Percentiles rank a stretch among this genome's conserved stretches.
Evolutionary conservation across 2,888 invertebrate species (phyloP).

Genomic region (Brachynemurus nebulosus): DNA sequence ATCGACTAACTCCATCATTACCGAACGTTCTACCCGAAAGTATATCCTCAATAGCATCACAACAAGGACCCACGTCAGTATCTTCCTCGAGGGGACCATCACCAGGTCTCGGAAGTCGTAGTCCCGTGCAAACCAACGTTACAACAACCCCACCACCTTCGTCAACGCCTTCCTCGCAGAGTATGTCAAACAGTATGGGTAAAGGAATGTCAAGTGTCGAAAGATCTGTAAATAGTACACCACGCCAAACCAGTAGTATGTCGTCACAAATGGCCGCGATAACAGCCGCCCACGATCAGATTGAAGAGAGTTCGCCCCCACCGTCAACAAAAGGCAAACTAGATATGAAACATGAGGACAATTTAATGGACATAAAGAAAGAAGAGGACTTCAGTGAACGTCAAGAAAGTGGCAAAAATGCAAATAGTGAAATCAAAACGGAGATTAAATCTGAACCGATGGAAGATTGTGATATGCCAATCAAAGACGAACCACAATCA

Average conservation of each 20-base stretch:
- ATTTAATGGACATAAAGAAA: slow-evolving; percentile 44
- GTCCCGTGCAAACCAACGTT: slow-evolving; percentile 20
- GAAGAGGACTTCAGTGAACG: slow-evolving; percentile 38
- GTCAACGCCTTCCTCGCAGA: slow-evolving; percentile 28
- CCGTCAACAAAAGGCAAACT: slow-evolving; percentile 47
- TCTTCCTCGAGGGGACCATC: slow-evolving; percentile 44
- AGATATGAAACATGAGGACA: slow-evolving; percentile 51
- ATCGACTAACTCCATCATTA: slow-evolving; percentile 28
- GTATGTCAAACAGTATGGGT: slow-evolving; percentile 33
- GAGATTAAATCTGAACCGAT: slow-evolving; percentile 37
- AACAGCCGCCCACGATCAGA: slow-evolving; percentile 50
- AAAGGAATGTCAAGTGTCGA: slow-evolving; percentile 40
- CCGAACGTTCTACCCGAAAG: slow-evolving; percentile 37
- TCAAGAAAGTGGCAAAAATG: slow-evolving; percentile 47
- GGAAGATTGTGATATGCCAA: slow-evolving; percentile 29
- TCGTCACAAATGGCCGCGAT: slow-evolving; percentile 62
- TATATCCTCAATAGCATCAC: slow-evolving; percentile 40
- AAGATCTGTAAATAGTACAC: slow-evolving; percentile 35
- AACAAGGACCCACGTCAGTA: slow-evolving; percentile 45
- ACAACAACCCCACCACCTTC: slow-evolving; percentile 29
- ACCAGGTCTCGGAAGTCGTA: slow-evolving; percentile 32
- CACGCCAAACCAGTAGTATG: slow-evolving; percentile 36
- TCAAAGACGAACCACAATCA: slow-evolving; percentile 43
- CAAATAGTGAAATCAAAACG: slow-evolving; percentile 39
- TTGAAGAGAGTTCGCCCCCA: slow-evolving; percentile 48